phyloP scores from a whole-genome alignment of 2,113 vertebrate genomes.

The Silurus glanis region DNA sequence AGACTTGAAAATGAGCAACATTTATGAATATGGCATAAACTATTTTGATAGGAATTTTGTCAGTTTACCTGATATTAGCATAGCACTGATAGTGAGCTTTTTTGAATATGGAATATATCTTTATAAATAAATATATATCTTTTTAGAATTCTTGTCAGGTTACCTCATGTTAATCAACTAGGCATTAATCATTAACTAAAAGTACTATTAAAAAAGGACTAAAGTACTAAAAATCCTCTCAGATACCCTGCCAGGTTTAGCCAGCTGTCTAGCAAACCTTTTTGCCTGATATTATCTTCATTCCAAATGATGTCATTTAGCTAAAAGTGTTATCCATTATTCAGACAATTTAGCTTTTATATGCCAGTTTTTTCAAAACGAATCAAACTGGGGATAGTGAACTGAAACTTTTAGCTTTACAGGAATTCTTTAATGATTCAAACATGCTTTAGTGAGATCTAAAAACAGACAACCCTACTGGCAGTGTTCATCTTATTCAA shows the following conservation, averaged over 20 bases:
- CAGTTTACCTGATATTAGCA: not conserved
- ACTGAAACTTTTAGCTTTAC: not conserved
- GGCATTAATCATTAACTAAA: not conserved
- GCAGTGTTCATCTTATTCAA: constrained; percentile 11
- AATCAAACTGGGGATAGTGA: not conserved
- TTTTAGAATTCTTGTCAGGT: not conserved
- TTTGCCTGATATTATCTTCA: not conserved
- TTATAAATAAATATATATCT: not conserved
- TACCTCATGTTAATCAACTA: not conserved
- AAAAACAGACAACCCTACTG: not conserved
- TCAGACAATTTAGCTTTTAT: not conserved
- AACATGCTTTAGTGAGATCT: not conserved
- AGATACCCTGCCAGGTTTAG: not conserved
- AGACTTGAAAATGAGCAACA: not conserved
- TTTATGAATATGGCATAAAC: not conserved
- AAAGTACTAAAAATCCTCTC: not conserved
- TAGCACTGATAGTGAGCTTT: not conserved
- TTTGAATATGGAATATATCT: not conserved
- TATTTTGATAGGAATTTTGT: not conserved
- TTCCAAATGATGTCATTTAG: not conserved
- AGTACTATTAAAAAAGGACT: not conserved
- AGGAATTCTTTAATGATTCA: not conserved
- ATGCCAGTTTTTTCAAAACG: not conserved
- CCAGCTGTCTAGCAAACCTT: not conserved
- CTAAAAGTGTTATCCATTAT: not conserved